phyloP scores from a whole-genome alignment of 1,140 invertebrate species.

The Hypothenemus hampei region DNA sequence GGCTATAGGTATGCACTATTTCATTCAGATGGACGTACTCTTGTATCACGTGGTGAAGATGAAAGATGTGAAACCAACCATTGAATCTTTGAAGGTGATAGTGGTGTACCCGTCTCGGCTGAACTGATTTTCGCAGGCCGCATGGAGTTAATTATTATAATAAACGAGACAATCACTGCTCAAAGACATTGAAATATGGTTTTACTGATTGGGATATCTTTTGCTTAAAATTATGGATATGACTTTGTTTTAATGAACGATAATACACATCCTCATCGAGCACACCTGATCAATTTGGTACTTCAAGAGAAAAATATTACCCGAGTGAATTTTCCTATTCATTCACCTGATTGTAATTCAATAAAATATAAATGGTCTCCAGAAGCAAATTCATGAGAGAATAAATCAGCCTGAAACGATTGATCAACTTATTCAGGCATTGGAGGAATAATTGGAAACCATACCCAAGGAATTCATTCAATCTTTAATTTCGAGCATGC shows the following conservation, averaged over 20 bases:
- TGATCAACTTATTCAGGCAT: no score
- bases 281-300: background rate
- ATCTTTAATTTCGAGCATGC: no score
- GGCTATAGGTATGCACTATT: no score
- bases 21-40: background rate
- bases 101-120: background rate
- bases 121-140: background rate
- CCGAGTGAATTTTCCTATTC: no score
- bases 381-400: no score
- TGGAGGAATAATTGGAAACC: no score
- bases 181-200: background rate
- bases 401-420: no score
- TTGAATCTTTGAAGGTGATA: background rate
- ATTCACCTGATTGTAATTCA: no score
- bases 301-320: no score
- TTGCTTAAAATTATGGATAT: background rate
- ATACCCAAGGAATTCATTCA: no score
- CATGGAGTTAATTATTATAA: background rate
- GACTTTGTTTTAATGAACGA: background rate
- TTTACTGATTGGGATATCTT: background rate
- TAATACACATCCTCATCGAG: background rate
- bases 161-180: slow-evolving; percentile 28
- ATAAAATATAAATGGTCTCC: no score
- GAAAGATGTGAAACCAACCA: background rate
- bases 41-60: background rate